Evolutionary conservation across 1,140 invertebrate genomes (phyloP).

Genomic region (Drosophila kohkoa): DNA sequence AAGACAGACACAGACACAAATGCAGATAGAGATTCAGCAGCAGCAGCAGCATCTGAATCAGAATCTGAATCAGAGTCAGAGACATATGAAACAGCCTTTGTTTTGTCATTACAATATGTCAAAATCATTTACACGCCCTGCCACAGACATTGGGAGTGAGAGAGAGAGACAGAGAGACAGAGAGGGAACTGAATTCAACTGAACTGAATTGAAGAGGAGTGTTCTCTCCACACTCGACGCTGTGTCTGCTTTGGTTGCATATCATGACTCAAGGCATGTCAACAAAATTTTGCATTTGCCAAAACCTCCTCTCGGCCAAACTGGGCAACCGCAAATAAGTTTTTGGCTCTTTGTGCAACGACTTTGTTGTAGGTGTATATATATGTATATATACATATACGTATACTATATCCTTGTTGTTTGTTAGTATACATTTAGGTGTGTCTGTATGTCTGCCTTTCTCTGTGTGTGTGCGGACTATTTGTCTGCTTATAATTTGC

Average conservation of each 20-base stretch:
- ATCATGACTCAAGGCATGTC: conserved; percentile 58
- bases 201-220: no score
- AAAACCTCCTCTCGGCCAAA: conserved; percentile 39
- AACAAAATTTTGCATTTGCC: conserved; percentile 58
- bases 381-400: conserved; percentile 15
- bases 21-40: not conserved
- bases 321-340: conserved; percentile 70
- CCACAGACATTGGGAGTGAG: conserved; percentile 7
- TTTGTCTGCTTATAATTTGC: conserved; percentile 67
- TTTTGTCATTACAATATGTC: conserved; percentile 66
- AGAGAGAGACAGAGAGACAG: no score
- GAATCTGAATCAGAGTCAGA: not conserved
- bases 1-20: conserved; percentile 13
- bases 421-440: not conserved
- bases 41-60: no score
- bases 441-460: conserved; percentile 13
- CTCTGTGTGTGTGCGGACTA: conserved; percentile 25
- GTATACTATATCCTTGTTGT: conserved; percentile 9
- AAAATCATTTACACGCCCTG: conserved; percentile 55
- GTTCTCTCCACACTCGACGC: not conserved
- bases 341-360: conserved; percentile 56
- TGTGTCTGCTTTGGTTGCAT: conserved; percentile 37
- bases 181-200: not conserved
- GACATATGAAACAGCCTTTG: conserved; percentile 39
- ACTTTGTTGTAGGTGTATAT: conserved; percentile 44